Base-by-base conservation (phyloP, 2,888 invertebrate genomes). In the Dione vanillae region DNA sequence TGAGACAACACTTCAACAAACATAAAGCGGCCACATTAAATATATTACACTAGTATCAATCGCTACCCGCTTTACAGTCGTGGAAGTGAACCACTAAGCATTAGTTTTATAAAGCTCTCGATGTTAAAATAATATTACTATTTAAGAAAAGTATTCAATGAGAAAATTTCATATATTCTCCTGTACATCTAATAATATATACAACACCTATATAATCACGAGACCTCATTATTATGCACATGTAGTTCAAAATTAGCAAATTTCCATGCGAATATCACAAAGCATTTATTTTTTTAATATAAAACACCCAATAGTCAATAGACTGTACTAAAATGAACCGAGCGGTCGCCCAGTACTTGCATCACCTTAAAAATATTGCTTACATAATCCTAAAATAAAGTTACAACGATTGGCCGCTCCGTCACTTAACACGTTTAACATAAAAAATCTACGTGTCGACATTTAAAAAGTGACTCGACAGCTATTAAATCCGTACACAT, bases 251-350 rank as follows among this genome's bases (percentile, higher is more conserved):
- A 59, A 65, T 70, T 51, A 58, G 52, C 52, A 51, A 61, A 52
- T 67, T 67, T 83, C 78, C 83, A 79, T 79, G 88, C 85, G 51
- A 79, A 87, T 89, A 88, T 89, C 88, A 90, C 90, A 89, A 90
- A 90, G 88, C 87, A 77, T 83, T 82, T 77, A 73, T 81, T 69
- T 69, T 75, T 82, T 69, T 51, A 65, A 82, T 83, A 84, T 84
- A 85, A 87, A 86, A 86, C 82, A 83, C 82, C 82, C 82, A 79
- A 81, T 83, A 80, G 83, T 85, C 84, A 81, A 83, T 81, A 77
- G 83, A 85, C 84, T 83, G 76, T 71, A 84, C 83, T 79, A 80
- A 70, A 76, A 78, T 76, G 77, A 74, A 79, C 78, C 77, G 83
- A 83, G 82, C 79, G 77, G 62, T 75, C 75, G 72, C 78, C 52